These are phyloP conservation scores for Peromyscus leucopus DNA, from an alignment of 2,113 vertebrate genomes.

Conservation along the genomic window DNA sequence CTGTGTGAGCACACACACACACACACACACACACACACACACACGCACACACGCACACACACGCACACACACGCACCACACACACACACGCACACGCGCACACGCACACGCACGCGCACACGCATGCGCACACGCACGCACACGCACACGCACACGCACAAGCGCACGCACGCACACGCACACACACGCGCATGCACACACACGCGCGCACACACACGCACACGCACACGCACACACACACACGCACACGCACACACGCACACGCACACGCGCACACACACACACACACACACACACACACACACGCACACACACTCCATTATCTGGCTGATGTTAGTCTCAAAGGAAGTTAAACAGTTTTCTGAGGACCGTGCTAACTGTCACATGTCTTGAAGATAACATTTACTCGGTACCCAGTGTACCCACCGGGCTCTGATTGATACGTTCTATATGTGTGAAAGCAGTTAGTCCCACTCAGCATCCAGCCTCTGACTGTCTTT, in stretches of 20 bases:
- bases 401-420: neutral
- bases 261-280: neutral
- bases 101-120: too few relatives aligned
- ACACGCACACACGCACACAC: neutral
- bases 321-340: neutral
- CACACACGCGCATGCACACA: too few relatives aligned
- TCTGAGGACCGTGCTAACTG: neutral
- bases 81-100: neutral
- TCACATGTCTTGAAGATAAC: neutral
- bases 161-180: neutral
- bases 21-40: neutral
- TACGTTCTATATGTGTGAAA: neutral
- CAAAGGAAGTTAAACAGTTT: neutral
- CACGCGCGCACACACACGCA: neutral
- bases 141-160: neutral
- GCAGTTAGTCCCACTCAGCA: neutral
- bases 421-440: neutral
- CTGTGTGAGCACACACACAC: neutral
- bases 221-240: neutral
- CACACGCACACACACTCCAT: neutral
- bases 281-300: neutral
- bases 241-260: neutral
- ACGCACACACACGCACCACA: neutral
- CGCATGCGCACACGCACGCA: too few relatives aligned
- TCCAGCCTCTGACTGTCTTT: neutral